Evolutionary conservation across 2,888 invertebrate genomes (phyloP).

Genomic region (Pegoplata infirma): DNA sequence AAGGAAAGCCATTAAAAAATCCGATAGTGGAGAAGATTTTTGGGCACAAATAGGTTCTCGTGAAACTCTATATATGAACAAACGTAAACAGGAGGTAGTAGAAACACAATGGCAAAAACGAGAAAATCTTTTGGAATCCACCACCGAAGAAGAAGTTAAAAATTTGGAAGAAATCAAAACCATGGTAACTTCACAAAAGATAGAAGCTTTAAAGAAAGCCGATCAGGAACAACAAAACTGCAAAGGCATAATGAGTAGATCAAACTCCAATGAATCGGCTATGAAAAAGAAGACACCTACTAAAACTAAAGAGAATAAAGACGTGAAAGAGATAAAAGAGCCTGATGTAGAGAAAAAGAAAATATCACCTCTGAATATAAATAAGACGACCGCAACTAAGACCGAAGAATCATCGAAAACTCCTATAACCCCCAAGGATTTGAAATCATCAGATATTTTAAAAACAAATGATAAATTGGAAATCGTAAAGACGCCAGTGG

Average conservation of each 20-base stretch:
- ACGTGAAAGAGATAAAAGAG: too few species aligned
- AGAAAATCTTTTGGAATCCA: slow-evolving; percentile 60
- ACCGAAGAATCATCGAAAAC: neutral
- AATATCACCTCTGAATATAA: slow-evolving; percentile 7
- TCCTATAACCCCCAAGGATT: slow-evolving; percentile 7
- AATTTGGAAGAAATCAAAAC: slow-evolving; percentile 64
- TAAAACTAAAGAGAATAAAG: neutral
- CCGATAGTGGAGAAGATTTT: slow-evolving; percentile 80
- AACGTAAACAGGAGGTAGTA: slow-evolving; percentile 80
- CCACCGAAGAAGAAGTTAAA: slow-evolving; percentile 53
- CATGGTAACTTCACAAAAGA: slow-evolving; percentile 57
- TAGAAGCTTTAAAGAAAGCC: slow-evolving; percentile 64
- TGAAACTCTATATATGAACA: slow-evolving; percentile 82
- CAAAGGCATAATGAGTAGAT: slow-evolving; percentile 42
- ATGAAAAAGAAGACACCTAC: slow-evolving; percentile 29
- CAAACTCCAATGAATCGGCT: slow-evolving; percentile 64
- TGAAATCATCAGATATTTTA: slow-evolving; percentile 15
- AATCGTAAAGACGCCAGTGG: slow-evolving; percentile 43
- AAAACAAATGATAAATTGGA: slow-evolving; percentile 62
- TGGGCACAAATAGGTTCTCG: slow-evolving; percentile 83
- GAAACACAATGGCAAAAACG: slow-evolving; percentile 74
- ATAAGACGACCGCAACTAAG: slow-evolving; percentile 7
- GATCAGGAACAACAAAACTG: slow-evolving; percentile 57
- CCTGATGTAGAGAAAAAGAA: slow-evolving; percentile 60
- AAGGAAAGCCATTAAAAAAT: slow-evolving; percentile 69